Evolutionary conservation across 92 coral and sea anemone species (phyloP).

Genomic region (Porites cylindrica): DNA sequence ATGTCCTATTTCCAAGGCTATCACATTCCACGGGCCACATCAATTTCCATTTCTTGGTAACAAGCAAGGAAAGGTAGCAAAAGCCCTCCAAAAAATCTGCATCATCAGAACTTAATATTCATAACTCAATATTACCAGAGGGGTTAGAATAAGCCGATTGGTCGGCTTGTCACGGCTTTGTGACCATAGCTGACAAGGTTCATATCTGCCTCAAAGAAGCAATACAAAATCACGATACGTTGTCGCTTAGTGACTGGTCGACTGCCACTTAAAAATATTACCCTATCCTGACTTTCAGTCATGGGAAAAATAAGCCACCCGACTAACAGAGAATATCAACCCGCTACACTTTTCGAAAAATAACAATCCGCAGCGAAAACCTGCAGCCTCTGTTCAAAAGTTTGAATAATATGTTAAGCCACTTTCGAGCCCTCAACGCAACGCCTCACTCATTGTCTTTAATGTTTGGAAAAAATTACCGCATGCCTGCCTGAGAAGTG

Average conservation of each 20-base stretch:
- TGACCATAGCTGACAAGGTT: conserved; percentile 28
- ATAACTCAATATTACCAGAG: conserved; percentile 9
- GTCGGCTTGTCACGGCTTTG: conserved; percentile 25
- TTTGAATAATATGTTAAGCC: conserved; percentile 12
- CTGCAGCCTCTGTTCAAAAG: conserved; percentile 8
- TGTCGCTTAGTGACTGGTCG: conserved; percentile 25
- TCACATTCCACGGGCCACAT: background rate
- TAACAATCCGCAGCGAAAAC: conserved; percentile 10
- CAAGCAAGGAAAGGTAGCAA: background rate
- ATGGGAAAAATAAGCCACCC: conserved; percentile 14
- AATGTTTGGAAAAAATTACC: conserved; percentile 22
- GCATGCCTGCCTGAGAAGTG: background rate
- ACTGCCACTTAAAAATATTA: conserved; percentile 37
- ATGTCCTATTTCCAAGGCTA: background rate
- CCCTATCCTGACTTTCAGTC: background rate
- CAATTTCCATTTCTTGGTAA: background rate
- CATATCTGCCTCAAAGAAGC: conserved; percentile 7
- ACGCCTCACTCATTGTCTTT: conserved; percentile 12
- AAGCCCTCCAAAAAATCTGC: background rate
- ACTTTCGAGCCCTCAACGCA: conserved; percentile 23
- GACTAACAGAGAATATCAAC: conserved; percentile 1
- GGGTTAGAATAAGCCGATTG: conserved; percentile 21
- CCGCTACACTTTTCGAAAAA: background rate
- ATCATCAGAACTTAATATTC: conserved; percentile 8
- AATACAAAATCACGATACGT: conserved; percentile 35